Percentiles rank a stretch among this genome's conserved stretches.
Evolutionary conservation across 2,797 vertebrate species (phyloP).

Genomic region (Microtus obscurus): DNA sequence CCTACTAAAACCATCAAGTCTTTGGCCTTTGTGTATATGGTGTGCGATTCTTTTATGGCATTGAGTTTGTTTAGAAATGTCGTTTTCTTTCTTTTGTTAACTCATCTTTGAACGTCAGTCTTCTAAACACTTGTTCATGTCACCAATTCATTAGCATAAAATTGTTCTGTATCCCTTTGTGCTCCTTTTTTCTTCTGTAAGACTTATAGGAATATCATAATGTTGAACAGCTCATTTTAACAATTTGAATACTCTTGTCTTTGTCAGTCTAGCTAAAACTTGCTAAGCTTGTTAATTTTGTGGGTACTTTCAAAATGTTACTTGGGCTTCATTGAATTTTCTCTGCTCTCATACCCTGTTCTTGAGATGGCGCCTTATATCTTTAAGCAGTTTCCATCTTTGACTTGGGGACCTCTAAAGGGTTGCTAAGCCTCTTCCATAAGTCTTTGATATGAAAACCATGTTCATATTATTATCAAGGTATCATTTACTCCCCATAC

Average conservation of each 20-base stretch:
- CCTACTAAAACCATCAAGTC: not conserved
- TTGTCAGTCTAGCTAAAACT: not conserved
- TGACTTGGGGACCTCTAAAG: not conserved
- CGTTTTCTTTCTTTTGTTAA: not conserved
- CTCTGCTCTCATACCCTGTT: conserved; percentile 7
- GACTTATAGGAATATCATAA: not conserved
- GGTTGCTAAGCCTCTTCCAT: not conserved
- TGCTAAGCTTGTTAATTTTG: not conserved
- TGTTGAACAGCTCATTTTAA: not conserved
- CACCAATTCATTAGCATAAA: conserved; percentile 41
- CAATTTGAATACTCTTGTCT: conserved; percentile 19
- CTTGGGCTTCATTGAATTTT: not conserved
- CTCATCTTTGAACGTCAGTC: not conserved
- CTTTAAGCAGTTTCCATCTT: not conserved
- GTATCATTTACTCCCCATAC: not conserved
- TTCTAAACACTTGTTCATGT: conserved; percentile 40
- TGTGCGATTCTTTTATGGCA: not conserved
- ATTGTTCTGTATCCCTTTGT: conserved; percentile 20
- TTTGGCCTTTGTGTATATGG: not conserved
- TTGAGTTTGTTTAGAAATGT: not conserved
- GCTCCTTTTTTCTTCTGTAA: conserved; percentile 21
- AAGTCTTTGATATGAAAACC: not conserved
- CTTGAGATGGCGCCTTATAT: not conserved
- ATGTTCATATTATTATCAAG: conserved; percentile 4
- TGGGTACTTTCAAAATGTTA: conserved; percentile 27